phyloP scores from a whole-genome alignment of 1,140 invertebrate species.

The Zaprionus ghesquierei region DNA sequence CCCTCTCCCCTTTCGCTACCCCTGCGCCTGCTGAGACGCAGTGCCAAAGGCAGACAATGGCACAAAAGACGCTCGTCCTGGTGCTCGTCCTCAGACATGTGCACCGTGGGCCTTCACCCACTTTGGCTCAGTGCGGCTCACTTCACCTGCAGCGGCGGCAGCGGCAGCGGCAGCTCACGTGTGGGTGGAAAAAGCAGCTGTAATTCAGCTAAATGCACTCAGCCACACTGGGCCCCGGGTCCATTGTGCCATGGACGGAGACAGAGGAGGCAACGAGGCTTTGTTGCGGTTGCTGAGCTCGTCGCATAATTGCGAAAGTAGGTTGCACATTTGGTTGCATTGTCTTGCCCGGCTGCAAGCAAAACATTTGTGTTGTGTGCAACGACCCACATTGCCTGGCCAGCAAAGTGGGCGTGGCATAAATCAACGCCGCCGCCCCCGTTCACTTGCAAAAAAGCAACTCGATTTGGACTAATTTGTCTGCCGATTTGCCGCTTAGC shows the following conservation, averaged over 20 bases:
- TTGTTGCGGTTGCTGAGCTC: slow-evolving; percentile 24
- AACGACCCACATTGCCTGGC: slow-evolving; percentile 52
- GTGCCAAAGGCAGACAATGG: slow-evolving; percentile 60
- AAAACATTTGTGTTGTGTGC: slow-evolving; percentile 17
- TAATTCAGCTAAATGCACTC: slow-evolving; percentile 80
- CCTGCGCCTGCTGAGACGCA: slow-evolving; percentile 33
- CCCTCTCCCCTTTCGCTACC: background rate
- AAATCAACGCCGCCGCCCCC: slow-evolving; percentile 22
- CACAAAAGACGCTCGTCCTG: slow-evolving; percentile 60
- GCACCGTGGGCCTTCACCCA: slow-evolving; percentile 67
- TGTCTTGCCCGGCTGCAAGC: slow-evolving; percentile 22
- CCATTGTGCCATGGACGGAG: slow-evolving; percentile 8
- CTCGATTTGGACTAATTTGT: slow-evolving; percentile 63
- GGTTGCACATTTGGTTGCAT: slow-evolving; percentile 74
- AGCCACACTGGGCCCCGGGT: slow-evolving; percentile 42
- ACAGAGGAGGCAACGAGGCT: background rate
- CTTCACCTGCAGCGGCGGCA: slow-evolving; percentile 31
- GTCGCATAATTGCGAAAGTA: slow-evolving; percentile 66
- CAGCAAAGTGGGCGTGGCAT: slow-evolving; percentile 39
- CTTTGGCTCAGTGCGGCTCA: slow-evolving; percentile 51
- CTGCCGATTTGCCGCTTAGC: slow-evolving; percentile 47
- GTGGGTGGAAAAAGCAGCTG: slow-evolving; percentile 55
- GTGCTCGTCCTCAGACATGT: slow-evolving; percentile 56
- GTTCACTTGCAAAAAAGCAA: background rate
- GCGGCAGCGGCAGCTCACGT: slow-evolving; percentile 38